Evolutionary conservation across 2,888 invertebrate species (phyloP).

Genomic region (Drosophila formosana): DNA sequence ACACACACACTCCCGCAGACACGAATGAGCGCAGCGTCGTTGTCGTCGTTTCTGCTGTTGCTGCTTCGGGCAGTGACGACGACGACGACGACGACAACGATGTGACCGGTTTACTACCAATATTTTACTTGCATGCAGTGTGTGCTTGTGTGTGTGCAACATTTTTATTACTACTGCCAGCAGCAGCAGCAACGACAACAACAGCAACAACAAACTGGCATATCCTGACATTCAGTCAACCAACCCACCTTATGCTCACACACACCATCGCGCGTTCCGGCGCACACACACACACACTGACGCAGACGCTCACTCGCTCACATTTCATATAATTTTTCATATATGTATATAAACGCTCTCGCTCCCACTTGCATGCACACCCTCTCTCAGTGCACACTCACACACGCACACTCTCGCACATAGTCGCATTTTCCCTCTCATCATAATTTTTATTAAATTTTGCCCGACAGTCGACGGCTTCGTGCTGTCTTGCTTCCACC

Average conservation of each 20-base stretch:
- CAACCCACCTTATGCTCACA: conserved; percentile 74
- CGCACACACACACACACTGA: conserved; percentile 12
- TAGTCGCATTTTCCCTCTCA: conserved; percentile 60
- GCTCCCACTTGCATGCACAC: conserved; percentile 59
- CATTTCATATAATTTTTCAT: conserved; percentile 81
- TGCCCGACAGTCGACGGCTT: conserved; percentile 41
- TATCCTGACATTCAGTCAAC: conserved; percentile 78
- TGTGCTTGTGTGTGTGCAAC: conserved; percentile 54
- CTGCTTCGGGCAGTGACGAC: conserved; percentile 55
- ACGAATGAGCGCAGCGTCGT: conserved; percentile 47
- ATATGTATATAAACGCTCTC: conserved; percentile 58
- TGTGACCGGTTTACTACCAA: conserved; percentile 69
- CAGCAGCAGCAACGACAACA: conserved; percentile 44
- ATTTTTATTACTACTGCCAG: conserved; percentile 75
- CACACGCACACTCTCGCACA: conserved; percentile 34
- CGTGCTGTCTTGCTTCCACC: conserved; percentile 51
- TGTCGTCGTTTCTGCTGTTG: conserved; percentile 36
- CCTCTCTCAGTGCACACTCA: conserved; percentile 34
- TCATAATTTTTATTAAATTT: conserved; percentile 82
- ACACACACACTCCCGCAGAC: background rate
- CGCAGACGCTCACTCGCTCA: conserved; percentile 63
- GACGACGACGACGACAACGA: conserved; percentile 37
- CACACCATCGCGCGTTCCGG: conserved; percentile 36
- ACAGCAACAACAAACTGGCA: conserved; percentile 44
- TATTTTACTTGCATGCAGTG: conserved; percentile 50